Conservation (phyloP, 2,888 invertebrate species). For the Crossocerus cetratus region DNA sequence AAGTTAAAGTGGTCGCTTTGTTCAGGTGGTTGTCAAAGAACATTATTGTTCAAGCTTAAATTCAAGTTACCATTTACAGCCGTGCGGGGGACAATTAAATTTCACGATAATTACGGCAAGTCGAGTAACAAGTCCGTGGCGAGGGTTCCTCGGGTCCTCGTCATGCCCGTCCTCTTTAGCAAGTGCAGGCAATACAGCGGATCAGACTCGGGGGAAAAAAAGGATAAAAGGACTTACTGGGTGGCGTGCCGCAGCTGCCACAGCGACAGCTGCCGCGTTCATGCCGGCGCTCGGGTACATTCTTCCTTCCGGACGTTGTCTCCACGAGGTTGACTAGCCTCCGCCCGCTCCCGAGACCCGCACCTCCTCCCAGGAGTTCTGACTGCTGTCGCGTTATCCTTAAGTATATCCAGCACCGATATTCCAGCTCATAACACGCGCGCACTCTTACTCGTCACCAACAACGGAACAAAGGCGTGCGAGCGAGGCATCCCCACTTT, state of each 20-base stretch:
- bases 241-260: constrained; percentile 75
- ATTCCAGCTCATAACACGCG: constrained; percentile 55
- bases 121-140: too few relatives aligned
- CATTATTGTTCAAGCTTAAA: too few relatives aligned
- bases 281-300: constrained; percentile 74
- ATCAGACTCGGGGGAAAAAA: constrained; percentile 32
- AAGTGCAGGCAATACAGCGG: constrained; percentile 9
- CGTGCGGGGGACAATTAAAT: too few relatives aligned
- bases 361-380: constrained; percentile 39
- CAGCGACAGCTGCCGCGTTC: constrained; percentile 75
- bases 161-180: constrained; percentile 16
- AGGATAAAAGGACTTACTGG: constrained; percentile 67
- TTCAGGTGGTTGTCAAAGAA: not conserved
- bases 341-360: constrained; percentile 31
- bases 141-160: too few relatives aligned
- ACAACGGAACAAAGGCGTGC: constrained; percentile 11
- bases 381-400: constrained; percentile 51
- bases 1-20: not conserved
- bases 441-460: constrained; percentile 43
- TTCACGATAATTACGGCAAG: too few relatives aligned
- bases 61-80: too few relatives aligned
- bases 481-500: too few relatives aligned
- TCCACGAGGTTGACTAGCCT: constrained; percentile 48
- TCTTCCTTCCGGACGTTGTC: constrained; percentile 48
- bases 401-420: constrained; percentile 44